Conservation (phyloP, 2,113 vertebrate species). For the Oryzias melastigma region DNA sequence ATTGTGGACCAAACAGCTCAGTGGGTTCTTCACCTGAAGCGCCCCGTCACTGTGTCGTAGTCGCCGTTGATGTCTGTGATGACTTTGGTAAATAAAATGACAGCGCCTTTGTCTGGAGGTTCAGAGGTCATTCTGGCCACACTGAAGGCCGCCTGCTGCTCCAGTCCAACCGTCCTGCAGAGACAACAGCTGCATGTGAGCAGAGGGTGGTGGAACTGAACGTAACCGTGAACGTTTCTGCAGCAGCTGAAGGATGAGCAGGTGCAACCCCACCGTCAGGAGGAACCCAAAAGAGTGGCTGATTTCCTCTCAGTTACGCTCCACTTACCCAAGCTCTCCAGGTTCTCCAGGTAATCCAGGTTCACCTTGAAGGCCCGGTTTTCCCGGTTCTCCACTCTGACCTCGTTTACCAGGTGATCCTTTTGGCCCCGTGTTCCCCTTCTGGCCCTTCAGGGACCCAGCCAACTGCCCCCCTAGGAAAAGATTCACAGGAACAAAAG, state of each 20-base stretch:
- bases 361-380: conserved; percentile 19
- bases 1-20: too few relatives aligned
- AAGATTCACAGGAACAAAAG: too few relatives aligned
- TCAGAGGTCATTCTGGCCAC: conserved; percentile 34
- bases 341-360: conserved; percentile 21
- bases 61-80: conserved; percentile 60
- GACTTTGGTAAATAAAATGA: conserved; percentile 39
- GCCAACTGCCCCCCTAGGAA: too few relatives aligned
- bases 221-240: too few relatives aligned
- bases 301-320: neutral
- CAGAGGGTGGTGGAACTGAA: too few relatives aligned
- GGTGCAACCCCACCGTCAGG: neutral
- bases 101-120: neutral
- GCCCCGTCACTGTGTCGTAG: conserved; percentile 28
- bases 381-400: conserved; percentile 27
- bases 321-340: conserved; percentile 17
- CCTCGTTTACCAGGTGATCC: conserved; percentile 49
- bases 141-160: conserved; percentile 53
- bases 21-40: conserved; percentile 39
- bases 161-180: neutral
- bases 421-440: conserved; percentile 6
- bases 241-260: too few relatives aligned
- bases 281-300: neutral
- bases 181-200: neutral
- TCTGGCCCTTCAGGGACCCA: conserved; percentile 12